Percentiles rank a stretch among this genome's conserved stretches.
Conservation (phyloP, 92 coral and sea anemone species). For the Ricordea florida region DNA sequence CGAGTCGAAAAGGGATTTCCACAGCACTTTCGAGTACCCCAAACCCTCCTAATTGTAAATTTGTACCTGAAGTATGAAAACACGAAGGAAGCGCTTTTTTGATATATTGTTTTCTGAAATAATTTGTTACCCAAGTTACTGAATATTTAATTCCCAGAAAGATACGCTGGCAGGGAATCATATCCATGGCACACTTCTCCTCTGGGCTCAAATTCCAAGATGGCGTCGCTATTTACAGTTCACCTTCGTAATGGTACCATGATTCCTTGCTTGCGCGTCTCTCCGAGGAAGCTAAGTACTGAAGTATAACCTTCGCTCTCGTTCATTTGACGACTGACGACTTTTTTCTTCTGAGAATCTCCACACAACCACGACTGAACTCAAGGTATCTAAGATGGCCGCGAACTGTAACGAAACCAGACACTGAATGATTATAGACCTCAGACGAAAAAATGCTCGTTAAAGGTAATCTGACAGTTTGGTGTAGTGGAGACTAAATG, state of each 20-base stretch:
- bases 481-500: not conserved
- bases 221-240: not conserved
- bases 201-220: no score
- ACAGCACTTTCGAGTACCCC: no score
- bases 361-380: constrained; percentile 72
- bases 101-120: no score
- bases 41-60: no score
- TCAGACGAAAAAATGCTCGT: not conserved
- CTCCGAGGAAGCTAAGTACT: no score
- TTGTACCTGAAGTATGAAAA: no score
- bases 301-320: constrained; percentile 59
- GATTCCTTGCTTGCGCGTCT: not conserved
- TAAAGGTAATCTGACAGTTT: not conserved
- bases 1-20: no score
- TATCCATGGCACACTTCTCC: no score
- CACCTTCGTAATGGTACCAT: not conserved
- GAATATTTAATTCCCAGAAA: no score
- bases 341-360: constrained; percentile 59
- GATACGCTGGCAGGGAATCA: no score
- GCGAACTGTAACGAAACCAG: constrained; percentile 48
- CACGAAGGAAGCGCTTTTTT: no score
- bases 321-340: constrained; percentile 43
- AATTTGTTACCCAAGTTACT: no score
- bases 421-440: not conserved
- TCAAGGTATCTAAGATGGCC: constrained; percentile 65